Evolutionary conservation across 2,113 vertebrate species (phyloP), one percentile per base, ranked within the genome.

Genomic region (Himantopus leucocephalus): DNA sequence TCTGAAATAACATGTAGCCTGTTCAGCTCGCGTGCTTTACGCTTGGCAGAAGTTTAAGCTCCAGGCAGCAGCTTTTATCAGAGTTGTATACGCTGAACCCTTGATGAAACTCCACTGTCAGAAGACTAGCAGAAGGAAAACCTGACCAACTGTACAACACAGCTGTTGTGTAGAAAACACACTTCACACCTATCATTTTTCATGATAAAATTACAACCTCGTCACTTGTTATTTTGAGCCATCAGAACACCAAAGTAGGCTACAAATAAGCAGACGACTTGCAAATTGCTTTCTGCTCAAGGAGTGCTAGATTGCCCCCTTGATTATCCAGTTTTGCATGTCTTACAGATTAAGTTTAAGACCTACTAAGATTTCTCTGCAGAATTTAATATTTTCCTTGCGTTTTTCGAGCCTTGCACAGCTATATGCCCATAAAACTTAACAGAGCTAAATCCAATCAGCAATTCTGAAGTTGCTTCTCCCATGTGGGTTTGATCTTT

Each of bases 401-500:
- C 37, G 58, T 95, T 97, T 88, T 85, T 85, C 47, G 74, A 79
- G 75, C 75, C 79, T 93, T 84, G 62, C 83, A 85, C 88, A 95
- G 86, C 91, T 96, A 90, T 1, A 78, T 12, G 35, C 87, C 72
- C 50, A 29, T 97, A 97, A 98, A 97, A 96, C 74, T 70, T 70
- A 73, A 67, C 75, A 86, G 74, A 73, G 82, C 94, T 89, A 97
- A 95, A 98, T 91, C 91, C 86, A 78, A 94, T 78, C 96, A 95
- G 94, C 92, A 81, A 59, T 92, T 91, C 91, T 85, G 71, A 96
- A 97, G 96, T 52, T 20, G 41, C 58, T 85, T 96, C 94, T 95
- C 96, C 94, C 64, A 35, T 45, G 81, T 50, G 70, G 91, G 63
- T 90, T 94, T 96, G 95, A 97, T 97, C 96, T 98, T 97, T 97